A percentile compares a stretch with the other conserved stretches of the same genome.
Evolutionary conservation across 1,140 invertebrate species (phyloP).

Genomic region (Cotesia chilonis): DNA sequence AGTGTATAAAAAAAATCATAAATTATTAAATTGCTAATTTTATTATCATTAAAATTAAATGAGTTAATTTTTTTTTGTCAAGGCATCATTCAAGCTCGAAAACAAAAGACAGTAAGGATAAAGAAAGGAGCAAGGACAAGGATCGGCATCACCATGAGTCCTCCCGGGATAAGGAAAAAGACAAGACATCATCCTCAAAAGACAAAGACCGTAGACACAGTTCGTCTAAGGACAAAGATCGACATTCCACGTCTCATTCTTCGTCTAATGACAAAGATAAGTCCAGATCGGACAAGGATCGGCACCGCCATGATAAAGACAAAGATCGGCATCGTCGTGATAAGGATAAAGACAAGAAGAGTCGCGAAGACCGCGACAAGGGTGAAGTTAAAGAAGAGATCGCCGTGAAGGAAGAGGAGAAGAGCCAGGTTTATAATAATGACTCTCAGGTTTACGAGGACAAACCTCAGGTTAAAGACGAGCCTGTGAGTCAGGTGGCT

Average conservation of each 20-base stretch:
- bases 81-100: slow-evolving; percentile 33
- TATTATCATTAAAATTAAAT: too few relatives aligned
- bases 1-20: too few relatives aligned
- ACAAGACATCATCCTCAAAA: slow-evolving; percentile 62
- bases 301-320: slow-evolving; percentile 63
- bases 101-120: slow-evolving; percentile 49
- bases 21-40: too few relatives aligned
- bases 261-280: slow-evolving; percentile 62
- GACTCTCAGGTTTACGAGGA: slow-evolving; percentile 27
- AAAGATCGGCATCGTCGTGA: slow-evolving; percentile 67
- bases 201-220: slow-evolving; percentile 67
- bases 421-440: slow-evolving; percentile 47
- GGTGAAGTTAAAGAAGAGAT: slow-evolving; percentile 55
- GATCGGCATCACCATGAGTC: slow-evolving; percentile 63
- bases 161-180: slow-evolving; percentile 66
- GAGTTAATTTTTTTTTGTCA: neutral
- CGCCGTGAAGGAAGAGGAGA: slow-evolving; percentile 49
- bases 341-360: slow-evolving; percentile 59
- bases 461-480: slow-evolving; percentile 52
- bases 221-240: slow-evolving; percentile 61
- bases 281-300: slow-evolving; percentile 64
- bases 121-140: slow-evolving; percentile 59
- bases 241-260: slow-evolving; percentile 50
- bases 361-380: slow-evolving; percentile 57
- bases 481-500: slow-evolving; percentile 55